Conservation (phyloP, 1,140 invertebrate species). For the Achatina immaculata region DNA sequence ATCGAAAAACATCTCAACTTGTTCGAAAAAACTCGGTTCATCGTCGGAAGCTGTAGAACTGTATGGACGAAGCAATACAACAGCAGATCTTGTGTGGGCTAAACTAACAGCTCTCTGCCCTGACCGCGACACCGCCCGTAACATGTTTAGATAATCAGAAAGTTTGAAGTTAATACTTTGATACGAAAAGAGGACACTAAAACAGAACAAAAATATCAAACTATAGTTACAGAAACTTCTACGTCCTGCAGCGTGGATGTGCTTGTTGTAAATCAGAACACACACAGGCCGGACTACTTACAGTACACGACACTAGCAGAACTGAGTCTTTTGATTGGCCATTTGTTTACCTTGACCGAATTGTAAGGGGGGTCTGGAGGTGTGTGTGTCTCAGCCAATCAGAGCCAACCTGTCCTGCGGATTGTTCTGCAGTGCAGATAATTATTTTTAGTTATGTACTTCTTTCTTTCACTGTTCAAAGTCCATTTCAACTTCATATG, state of each 20-base stretch:
- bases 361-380: background rate
- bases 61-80: background rate
- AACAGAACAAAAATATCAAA: background rate
- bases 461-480: too few relatives aligned
- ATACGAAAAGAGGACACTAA: background rate
- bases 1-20: constrained; percentile 69
- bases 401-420: too few relatives aligned
- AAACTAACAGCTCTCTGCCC: background rate
- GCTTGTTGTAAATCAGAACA: too few relatives aligned
- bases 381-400: background rate
- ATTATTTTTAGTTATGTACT: too few relatives aligned
- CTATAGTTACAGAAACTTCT: too few relatives aligned
- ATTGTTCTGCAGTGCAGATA: too few relatives aligned
- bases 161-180: background rate
- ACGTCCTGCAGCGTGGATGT: too few relatives aligned
- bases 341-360: background rate
- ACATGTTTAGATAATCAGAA: too few relatives aligned
- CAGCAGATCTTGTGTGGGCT: background rate
- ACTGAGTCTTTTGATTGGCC: constrained; percentile 4
- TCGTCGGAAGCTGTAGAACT: constrained; percentile 6
- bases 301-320: too few relatives aligned
- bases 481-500: too few relatives aligned
- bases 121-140: constrained; percentile 6
- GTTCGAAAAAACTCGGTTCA: constrained; percentile 55
- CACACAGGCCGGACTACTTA: too few relatives aligned